Evolutionary conservation across 2,888 invertebrate species (phyloP).

Genomic region (Metalampra italica): DNA sequence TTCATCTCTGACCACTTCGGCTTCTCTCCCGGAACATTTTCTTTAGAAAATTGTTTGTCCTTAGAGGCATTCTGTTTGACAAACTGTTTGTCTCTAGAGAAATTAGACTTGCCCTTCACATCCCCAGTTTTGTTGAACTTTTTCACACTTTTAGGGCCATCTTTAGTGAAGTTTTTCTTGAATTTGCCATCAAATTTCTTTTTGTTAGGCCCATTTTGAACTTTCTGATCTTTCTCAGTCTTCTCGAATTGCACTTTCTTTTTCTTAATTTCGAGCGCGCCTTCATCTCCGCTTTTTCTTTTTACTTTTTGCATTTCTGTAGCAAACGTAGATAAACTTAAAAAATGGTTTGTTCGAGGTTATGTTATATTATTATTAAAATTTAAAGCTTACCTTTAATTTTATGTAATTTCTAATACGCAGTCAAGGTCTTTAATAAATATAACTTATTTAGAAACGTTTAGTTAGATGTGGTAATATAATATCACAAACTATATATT

Average conservation of each 20-base stretch:
- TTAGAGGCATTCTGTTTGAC: conserved; percentile 29
- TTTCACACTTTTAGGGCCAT: conserved; percentile 20
- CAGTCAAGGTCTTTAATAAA: no score
- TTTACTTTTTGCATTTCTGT: conserved; percentile 61
- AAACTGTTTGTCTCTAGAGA: conserved; percentile 26
- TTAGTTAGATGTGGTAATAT: no score
- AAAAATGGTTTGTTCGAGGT: not conserved
- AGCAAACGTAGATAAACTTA: not conserved
- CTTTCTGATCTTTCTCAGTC: conserved; percentile 11
- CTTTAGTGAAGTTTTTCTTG: conserved; percentile 15
- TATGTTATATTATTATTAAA: not conserved
- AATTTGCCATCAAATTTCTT: conserved; percentile 15
- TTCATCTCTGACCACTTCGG: conserved; percentile 87
- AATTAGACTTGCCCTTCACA: conserved; percentile 29
- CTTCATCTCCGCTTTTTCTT: conserved; percentile 45
- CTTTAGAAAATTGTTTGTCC: conserved; percentile 34
- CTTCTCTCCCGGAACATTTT: conserved; percentile 48
- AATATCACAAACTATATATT: no score
- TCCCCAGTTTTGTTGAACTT: conserved; percentile 24
- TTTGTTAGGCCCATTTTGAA: conserved; percentile 3
- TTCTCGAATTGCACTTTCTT: conserved; percentile 44
- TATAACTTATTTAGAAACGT: no score
- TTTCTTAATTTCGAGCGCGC: conserved; percentile 38
- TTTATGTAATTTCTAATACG: no score
- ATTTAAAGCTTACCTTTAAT: no score